Conservation (phyloP, 1,140 invertebrate genomes). For the Schlechtendalia chinensis region DNA sequence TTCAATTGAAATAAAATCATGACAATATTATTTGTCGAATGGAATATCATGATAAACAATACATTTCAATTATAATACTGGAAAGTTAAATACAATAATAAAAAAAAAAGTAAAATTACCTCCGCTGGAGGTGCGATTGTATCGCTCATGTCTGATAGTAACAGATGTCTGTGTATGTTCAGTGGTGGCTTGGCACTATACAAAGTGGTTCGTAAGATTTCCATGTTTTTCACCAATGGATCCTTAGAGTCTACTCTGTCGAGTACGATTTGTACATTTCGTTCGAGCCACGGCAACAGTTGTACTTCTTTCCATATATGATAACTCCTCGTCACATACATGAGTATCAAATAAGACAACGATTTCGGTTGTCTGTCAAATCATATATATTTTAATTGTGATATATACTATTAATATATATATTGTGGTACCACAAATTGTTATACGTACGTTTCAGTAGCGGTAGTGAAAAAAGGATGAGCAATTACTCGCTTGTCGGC, state of each 20-base stretch:
- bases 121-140: constrained; percentile 58
- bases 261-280: constrained; percentile 67
- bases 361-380: constrained; percentile 64
- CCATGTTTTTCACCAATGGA: constrained; percentile 63
- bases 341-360: constrained; percentile 68
- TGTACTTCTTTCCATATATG: constrained; percentile 78
- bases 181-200: constrained; percentile 68
- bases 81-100: no score
- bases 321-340: constrained; percentile 73
- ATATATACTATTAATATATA: neutral
- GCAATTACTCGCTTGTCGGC: constrained; percentile 65
- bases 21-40: no score
- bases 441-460: constrained; percentile 53
- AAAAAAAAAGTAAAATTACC: constrained; percentile 37
- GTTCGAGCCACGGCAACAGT: constrained; percentile 76
- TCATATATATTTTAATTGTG: constrained; percentile 19
- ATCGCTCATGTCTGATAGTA: constrained; percentile 78
- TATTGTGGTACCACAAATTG: neutral
- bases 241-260: constrained; percentile 65
- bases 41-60: no score
- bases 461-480: constrained; percentile 56
- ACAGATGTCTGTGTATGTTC: constrained; percentile 75
- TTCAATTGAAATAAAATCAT: no score
- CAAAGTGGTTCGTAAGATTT: constrained; percentile 62
- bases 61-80: no score